phyloP scores from a whole-genome alignment of 2,113 vertebrate genomes.

The Andinoacara biseriatus region DNA sequence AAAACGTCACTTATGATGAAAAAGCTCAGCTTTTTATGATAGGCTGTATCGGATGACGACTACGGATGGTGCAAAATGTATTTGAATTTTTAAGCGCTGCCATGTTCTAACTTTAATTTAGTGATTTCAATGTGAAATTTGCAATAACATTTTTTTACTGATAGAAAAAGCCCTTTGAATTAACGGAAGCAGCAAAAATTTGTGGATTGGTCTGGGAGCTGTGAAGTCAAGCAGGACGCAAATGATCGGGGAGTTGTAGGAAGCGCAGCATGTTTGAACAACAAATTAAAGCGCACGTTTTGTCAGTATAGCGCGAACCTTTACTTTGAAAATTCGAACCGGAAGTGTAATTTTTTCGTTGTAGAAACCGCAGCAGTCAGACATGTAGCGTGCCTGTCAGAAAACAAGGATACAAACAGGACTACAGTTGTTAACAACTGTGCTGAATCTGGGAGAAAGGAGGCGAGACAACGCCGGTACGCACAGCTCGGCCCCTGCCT shows the following conservation, averaged over 20 bases:
- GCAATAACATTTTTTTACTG: background rate
- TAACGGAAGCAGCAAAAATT: slow-evolving; percentile 67
- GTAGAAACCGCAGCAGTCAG: slow-evolving; percentile 28
- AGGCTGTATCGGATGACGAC: background rate
- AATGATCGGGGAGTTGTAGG: background rate
- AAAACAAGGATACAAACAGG: slow-evolving; percentile 60
- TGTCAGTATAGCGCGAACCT: rapidly evolving
- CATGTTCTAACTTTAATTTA: background rate
- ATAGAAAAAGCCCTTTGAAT: background rate
- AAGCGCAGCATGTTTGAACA: background rate
- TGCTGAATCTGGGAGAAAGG: slow-evolving; percentile 5
- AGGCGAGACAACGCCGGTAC: slow-evolving; percentile 5
- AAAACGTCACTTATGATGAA: slow-evolving; percentile 62
- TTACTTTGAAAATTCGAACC: slow-evolving; percentile 50
- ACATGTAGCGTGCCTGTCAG: slow-evolving; percentile 55
- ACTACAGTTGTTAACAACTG: slow-evolving; percentile 12
- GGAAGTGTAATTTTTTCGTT: slow-evolving; percentile 28
- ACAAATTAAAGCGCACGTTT: slow-evolving; percentile 24
- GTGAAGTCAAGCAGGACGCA: slow-evolving; percentile 10
- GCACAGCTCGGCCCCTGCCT: slow-evolving; percentile 8
- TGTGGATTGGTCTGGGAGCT: slow-evolving; percentile 33
- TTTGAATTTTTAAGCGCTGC: background rate
- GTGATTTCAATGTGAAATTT: background rate
- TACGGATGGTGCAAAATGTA: background rate
- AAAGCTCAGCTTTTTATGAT: slow-evolving; percentile 20